These are phyloP conservation scores for Drosophila sechellia DNA, from an alignment of 1,140 invertebrate species.

Conservation along the genomic window DNA sequence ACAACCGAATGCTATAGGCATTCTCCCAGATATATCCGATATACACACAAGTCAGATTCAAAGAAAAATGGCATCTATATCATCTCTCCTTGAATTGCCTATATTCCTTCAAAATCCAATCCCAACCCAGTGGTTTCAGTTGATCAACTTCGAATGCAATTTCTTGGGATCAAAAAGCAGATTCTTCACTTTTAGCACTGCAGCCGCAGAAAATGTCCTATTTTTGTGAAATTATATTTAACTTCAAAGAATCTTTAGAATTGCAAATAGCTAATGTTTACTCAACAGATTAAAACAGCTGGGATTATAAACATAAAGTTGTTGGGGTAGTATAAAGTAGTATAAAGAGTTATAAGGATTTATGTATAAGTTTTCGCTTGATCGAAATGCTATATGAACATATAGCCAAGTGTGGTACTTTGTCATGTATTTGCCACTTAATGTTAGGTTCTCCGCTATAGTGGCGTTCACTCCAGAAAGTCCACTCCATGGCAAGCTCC, in stretches of 20 bases:
- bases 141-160: neutral
- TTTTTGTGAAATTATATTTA: conserved; percentile 23
- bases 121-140: conserved; percentile 10
- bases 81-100: neutral
- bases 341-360: too few relatives aligned
- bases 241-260: conserved; percentile 23
- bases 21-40: conserved; percentile 21
- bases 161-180: neutral
- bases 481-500: conserved; percentile 17
- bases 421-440: neutral
- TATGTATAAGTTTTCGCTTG: neutral
- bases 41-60: conserved; percentile 10
- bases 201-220: conserved; percentile 4
- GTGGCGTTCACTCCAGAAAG: conserved; percentile 3
- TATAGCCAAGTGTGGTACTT: neutral
- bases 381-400: neutral
- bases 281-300: neutral
- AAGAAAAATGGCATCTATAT: neutral
- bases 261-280: conserved; percentile 8
- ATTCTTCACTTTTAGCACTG: neutral
- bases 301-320: neutral
- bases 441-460: neutral
- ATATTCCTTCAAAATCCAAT: neutral
- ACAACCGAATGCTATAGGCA: conserved; percentile 1
- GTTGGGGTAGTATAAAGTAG: neutral